Base-by-base conservation (phyloP, 30 jellyfish, hydroid and myxozoan genomes). In the Nemopilema nomurai region DNA sequence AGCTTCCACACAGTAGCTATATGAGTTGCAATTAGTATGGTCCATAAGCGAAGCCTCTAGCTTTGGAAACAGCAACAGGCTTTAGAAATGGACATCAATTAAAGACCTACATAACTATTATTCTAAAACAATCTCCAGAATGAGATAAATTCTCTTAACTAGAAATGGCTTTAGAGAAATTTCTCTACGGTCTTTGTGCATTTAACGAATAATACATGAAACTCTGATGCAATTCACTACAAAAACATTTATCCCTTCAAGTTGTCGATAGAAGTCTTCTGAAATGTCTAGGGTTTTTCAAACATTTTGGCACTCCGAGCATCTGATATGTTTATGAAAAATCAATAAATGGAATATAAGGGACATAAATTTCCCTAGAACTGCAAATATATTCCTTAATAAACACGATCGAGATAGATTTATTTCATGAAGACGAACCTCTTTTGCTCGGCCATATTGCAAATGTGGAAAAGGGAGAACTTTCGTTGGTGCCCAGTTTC, bases 11-110 rank as follows among this genome's bases (percentile, higher is more conserved):
- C 19, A 71, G 29, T 21, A 21, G 49, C 85, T 68, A 19, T 29
- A 22, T 9, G 81, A 18, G 63, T 62, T 83, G 81, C 64, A 72
- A 0, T 52, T 83, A 24, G 49, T 83, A 26, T 83, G 4, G 92
- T 83, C 92, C 92, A 83, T 73, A 83, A 83, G 92, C 92, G 92
- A 83, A 83, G 74, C 92, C 84, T 83, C 71, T 83, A 51, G 92
- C 81, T 67, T 3, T 78, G 20, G 27, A 22, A 19, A 18, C 25
- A 73, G 71, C 92, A 83, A 83, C 72, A 83, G 69, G 82, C 83
- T 83, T 83, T 83, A 83, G 92, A 83, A 83, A 83, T 83, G 92
- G 92, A 83, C 92, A 20, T 20, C 22, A 28, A 51, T 28, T 28
- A n/a, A 7, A 8, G 28, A 13, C 57, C 57, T 63, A 9, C 67